Evolutionary conservation across 2,888 invertebrate species (phyloP).

Genomic region (Apamea sordens): DNA sequence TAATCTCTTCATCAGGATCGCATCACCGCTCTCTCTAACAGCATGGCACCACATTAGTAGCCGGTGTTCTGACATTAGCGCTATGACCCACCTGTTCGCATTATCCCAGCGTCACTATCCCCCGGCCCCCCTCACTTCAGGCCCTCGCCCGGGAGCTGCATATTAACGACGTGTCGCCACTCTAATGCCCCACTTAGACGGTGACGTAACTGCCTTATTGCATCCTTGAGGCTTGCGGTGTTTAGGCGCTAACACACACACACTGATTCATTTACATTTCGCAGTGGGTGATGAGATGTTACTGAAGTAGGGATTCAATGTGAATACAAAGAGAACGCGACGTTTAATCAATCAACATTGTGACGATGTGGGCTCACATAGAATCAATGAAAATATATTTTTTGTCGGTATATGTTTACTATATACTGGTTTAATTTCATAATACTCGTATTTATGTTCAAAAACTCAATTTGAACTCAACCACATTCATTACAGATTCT

Average conservation of each 20-base stretch:
- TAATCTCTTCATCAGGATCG: constrained; percentile 21
- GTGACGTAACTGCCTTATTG: constrained; percentile 57
- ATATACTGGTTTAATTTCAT: neutral
- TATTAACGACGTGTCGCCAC: constrained; percentile 64
- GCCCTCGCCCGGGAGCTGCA: constrained; percentile 37
- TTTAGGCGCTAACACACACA: constrained; percentile 43
- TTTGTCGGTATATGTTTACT: too few relatives aligned
- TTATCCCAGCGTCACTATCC: constrained; percentile 21
- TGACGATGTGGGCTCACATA: neutral
- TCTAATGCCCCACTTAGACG: constrained; percentile 62
- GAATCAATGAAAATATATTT: neutral
- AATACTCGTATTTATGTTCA: constrained; percentile 17
- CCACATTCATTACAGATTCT: constrained; percentile 22
- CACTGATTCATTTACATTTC: constrained; percentile 21
- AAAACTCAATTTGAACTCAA: constrained; percentile 37
- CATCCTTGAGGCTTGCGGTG: constrained; percentile 53
- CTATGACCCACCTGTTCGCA: constrained; percentile 50
- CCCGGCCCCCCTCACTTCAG: neutral
- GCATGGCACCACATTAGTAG: constrained; percentile 29
- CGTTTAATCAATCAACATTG: neutral
- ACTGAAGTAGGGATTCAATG: neutral
- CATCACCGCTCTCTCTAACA: constrained; percentile 16
- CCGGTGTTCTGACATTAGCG: constrained; percentile 41
- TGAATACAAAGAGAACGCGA: neutral
- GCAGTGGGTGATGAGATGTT: constrained; percentile 1